Evolutionary conservation across 2,113 vertebrate genomes (phyloP), one percentile per base, ranked within the genome.

Genomic region (Salvelinus sp.): DNA sequence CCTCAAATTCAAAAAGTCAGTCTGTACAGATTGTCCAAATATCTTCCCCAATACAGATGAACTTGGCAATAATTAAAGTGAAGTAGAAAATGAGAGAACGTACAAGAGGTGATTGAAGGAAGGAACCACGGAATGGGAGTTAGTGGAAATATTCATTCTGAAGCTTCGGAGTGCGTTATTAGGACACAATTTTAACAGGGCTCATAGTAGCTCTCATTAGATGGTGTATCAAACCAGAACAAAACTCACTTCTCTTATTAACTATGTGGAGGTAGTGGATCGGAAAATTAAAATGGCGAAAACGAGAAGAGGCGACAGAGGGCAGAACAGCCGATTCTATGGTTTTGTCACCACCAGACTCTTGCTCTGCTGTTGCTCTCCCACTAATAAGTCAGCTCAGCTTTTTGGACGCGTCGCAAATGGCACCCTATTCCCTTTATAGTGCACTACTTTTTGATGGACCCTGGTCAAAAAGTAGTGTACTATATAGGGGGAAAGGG

Each of bases 151-250:
- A 88, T 83, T 88, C 84, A 87, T 88, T 85, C 79, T 63, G 71
- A 88, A 89, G 84, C 89, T 92, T 90, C 90, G 88, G 82, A 91
- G 92, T 92, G 91, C 89, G 91, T 94, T 94, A 93, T 93, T 90
- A 93, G 86, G 87, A 90, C 92, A 93, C 89, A 91, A 93, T 93
- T 94, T 93, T 91, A 94, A 94, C 92, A 93, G 92, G 50, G 91
- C 91, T 93, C 92, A 93, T 93, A 93, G 93, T 92, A 91, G 88
- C 90, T 93, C 93, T 93, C 91, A 94, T 94, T 94, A 94, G 91
- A 93, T 92, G 91, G 92, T 91, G 92, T 93, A 94, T 92, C 93
- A 93, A 94, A 93, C 93, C 93, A 94, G 92, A 94, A 94, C 93
- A 93, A 94, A 94, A 93, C 91, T 93, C 92, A 90, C 93, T 93